Evolutionary conservation across 2,797 vertebrate species (phyloP).

Genomic region (Synaphobranchus kaupii): DNA sequence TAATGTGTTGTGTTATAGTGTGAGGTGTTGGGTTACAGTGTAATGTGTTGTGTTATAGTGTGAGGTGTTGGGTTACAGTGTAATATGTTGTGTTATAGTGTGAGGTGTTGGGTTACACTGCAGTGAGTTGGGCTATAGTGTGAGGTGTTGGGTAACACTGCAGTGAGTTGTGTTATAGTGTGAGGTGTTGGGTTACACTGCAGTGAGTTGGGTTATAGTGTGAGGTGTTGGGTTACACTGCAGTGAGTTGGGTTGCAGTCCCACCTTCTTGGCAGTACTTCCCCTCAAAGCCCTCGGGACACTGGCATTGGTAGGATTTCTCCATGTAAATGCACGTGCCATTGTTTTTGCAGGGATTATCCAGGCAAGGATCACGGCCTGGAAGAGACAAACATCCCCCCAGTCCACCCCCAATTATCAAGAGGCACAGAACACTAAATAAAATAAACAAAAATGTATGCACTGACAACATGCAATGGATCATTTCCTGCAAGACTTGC

Average conservation of each 20-base stretch:
- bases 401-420: neutral
- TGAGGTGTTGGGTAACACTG: neutral
- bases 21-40: neutral
- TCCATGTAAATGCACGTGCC: slow-evolving; percentile 55
- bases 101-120: neutral
- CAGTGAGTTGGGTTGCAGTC: neutral
- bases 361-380: slow-evolving; percentile 62
- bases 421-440: neutral
- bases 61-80: neutral
- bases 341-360: slow-evolving; percentile 64
- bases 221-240: neutral
- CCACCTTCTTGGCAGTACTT: slow-evolving; percentile 65
- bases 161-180: neutral
- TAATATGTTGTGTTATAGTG: neutral
- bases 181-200: neutral
- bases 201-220: neutral
- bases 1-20: neutral
- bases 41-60: neutral
- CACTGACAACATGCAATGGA: neutral
- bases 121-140: neutral
- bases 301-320: slow-evolving; percentile 55
- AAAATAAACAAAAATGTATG: neutral
- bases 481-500: neutral
- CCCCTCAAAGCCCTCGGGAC: slow-evolving; percentile 64
- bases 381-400: neutral